Base-by-base conservation (phyloP, 2,113 vertebrate species). In the Apteryx owenii region DNA sequence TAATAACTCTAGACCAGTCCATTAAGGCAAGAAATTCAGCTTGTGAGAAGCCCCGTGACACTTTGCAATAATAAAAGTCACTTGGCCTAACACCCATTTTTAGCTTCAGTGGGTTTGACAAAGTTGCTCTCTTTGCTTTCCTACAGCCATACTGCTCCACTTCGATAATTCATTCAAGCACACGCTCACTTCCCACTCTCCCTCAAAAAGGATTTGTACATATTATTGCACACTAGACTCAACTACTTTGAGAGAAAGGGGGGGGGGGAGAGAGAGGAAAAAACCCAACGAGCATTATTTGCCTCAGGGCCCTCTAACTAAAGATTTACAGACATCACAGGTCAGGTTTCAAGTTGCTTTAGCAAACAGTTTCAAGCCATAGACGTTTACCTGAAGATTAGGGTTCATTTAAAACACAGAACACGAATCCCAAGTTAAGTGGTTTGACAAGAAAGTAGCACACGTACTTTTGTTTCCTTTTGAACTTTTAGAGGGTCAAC, bases 241-340 rank as follows among this genome's bases (percentile, higher is more conserved):
- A 13, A 54, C 90, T 91, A 85, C 75, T 83, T 44, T 54, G 19
- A 26, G 50, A 18, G 5, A 8, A 29, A 29, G 19, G 22, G 10
- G 3, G 9, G 9, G 9, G 9, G 25, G 21, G 36, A 22, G n/a
- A 60, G 33, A 60, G 22, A 11, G 0, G 21, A 33, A 58, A 61
- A 58, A 5, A 33, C 44, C 14, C 75, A 29, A 16, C 56, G 58
- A 76, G 62, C 0, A 17, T 79, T 89, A 77, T 78, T 97, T 81
- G 88, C 93, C 96, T 85, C 48, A 1, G 83, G 94, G 92, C 65
- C 80, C 51, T 79, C 61, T 51, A 95, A 97, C 84, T 95, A 96
- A 96, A 95, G 79, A 86, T 92, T 97, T 96, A 96, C 88, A 94
- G 90, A 91, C 81, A 73, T 88, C 1, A 4, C 48, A 42, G 90